A percentile compares a stretch with the other conserved stretches of the same genome.
Conservation (phyloP, 2,797 vertebrate genomes). For the Mustela erminea region DNA sequence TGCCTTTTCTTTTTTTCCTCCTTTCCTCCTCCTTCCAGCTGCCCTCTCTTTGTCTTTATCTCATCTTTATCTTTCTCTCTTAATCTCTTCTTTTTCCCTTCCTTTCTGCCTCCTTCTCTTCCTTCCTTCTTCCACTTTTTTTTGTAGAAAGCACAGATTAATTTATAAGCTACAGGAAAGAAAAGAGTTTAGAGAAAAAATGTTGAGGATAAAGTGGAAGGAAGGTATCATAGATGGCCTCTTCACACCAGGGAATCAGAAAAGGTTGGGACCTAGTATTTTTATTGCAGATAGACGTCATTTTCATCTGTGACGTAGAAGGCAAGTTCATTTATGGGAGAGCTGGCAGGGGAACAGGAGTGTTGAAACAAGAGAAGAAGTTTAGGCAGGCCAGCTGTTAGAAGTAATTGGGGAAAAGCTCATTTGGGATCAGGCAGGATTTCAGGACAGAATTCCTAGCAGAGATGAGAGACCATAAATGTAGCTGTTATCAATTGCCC, state of each 20-base stretch:
- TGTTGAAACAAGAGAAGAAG: background rate
- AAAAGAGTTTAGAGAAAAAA: constrained; percentile 40
- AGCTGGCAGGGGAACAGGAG: background rate
- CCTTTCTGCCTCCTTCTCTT: background rate
- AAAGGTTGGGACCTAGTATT: background rate
- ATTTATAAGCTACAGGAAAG: background rate
- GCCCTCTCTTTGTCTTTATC: no score
- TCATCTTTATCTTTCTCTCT: background rate
- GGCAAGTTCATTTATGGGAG: background rate
- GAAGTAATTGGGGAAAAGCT: background rate
- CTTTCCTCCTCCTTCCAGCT: no score
- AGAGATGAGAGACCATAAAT: background rate
- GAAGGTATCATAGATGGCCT: background rate
- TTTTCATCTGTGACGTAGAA: background rate
- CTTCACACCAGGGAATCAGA: background rate
- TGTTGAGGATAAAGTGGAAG: background rate
- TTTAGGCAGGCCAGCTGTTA: background rate
- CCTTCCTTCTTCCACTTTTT: background rate
- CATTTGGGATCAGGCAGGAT: background rate
- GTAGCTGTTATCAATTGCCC: background rate
- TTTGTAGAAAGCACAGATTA: background rate
- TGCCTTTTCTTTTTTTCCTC: background rate
- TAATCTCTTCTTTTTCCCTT: background rate
- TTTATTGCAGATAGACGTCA: background rate
- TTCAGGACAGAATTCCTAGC: background rate